Base-by-base conservation (phyloP, 2,888 invertebrate genomes). In the Aleiodes leptofemur region DNA sequence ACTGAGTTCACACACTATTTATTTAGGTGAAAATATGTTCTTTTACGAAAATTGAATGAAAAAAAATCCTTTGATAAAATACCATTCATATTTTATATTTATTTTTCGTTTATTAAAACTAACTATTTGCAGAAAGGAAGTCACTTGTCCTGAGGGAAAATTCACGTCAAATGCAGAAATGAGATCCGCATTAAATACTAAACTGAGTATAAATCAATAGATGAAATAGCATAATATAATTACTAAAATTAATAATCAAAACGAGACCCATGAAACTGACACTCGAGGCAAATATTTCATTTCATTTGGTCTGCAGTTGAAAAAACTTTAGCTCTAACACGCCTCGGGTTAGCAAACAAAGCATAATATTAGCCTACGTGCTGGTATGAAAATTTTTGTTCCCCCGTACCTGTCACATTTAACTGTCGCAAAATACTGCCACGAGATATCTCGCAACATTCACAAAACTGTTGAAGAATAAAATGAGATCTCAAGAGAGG, bases 281-380 rank as follows among this genome's bases (percentile, higher is more conserved):
- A 64, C 43, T 16, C 16, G 48, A 64, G 9, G 11, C 14, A 4
- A 5, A 38, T 23, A 11, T 34, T 72, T 38, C 61, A 38, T 61
- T 61, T 61, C 51, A 61, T 72, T 72, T 61, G 7, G 14, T 16
- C 50, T n/a, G 50, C 43, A 53, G 64, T 72, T 61, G 38, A 29
- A 23, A 61, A 72, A 61, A 13, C 48, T 64, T 64, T 64, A 48
- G 34, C 38, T 38, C n/a, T 38, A 38, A 38, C 61, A 61, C 59
- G 14, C 61, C 38, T 34, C 38, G 34, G 51, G 16, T 29, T 9
- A 48, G 59, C 59, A 59, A 31, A 34, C 59, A n/a, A 57, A 9
- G 34, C 31, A 61, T 72, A 53, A 72, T 72, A 72, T 61, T 61
- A 34, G n/a, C 14, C 51, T 72, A 61, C 61, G 72, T 72, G 72